phyloP scores from a whole-genome alignment of 1,140 invertebrate species.

The Zaprionus davidi region DNA sequence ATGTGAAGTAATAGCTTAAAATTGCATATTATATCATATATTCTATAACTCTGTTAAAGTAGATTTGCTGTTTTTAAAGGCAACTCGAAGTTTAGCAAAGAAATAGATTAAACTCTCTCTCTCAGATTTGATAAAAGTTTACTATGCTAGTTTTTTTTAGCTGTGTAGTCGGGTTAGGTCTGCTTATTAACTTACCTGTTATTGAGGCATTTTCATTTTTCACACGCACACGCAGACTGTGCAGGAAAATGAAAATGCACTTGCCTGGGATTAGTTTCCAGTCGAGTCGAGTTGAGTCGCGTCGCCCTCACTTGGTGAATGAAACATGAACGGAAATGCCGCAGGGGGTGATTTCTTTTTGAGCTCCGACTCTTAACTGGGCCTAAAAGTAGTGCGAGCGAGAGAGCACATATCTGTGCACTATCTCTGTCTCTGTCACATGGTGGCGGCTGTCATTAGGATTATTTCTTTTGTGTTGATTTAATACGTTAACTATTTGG shows the following conservation, averaged over 20 bases:
- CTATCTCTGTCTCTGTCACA: not conserved
- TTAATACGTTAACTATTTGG: constrained; percentile 37
- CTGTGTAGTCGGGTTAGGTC: constrained; percentile 13
- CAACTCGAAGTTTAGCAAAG: too few relatives aligned
- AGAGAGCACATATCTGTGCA: not conserved
- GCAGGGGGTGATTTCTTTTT: constrained; percentile 59
- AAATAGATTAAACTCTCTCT: not conserved
- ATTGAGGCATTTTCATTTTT: constrained; percentile 71
- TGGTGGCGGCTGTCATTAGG: constrained; percentile 30
- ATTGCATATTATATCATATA: not conserved
- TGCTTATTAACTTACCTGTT: constrained; percentile 79
- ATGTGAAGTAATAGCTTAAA: not conserved
- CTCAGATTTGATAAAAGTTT: not conserved
- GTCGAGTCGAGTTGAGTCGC: constrained; percentile 22
- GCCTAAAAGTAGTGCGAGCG: constrained; percentile 26
- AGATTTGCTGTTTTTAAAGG: too few relatives aligned
- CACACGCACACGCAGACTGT: constrained; percentile 61
- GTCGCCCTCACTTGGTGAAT: constrained; percentile 48
- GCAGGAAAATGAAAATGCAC: constrained; percentile 65
- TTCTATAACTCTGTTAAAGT: not conserved
- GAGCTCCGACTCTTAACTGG: constrained; percentile 16
- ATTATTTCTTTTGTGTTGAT: constrained; percentile 30
- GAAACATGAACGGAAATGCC: constrained; percentile 71
- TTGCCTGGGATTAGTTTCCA: constrained; percentile 65
- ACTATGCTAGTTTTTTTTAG: not conserved